Evolutionary conservation across 2,888 invertebrate species (phyloP).

Genomic region (Odontothrips loti): DNA sequence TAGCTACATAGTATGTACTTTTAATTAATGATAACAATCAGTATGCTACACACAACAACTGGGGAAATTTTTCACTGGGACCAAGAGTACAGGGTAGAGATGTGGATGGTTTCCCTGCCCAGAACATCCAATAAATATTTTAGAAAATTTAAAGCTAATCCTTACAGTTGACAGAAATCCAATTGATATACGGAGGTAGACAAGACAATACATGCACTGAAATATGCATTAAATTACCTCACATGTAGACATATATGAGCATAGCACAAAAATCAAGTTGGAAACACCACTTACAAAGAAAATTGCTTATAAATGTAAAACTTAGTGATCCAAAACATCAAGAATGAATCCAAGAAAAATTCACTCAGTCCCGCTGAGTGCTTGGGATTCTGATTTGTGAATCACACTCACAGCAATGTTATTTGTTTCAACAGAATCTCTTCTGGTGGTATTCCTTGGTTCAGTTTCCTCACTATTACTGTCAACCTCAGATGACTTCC

Average conservation of each 20-base stretch:
- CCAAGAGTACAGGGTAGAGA: background rate
- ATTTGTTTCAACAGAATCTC: background rate
- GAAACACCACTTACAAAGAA: background rate
- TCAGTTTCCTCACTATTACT: background rate
- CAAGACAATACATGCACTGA: too few relatives aligned
- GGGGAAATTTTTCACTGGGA: constrained; percentile 3
- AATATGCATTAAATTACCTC: too few relatives aligned
- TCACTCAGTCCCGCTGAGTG: constrained; percentile 19
- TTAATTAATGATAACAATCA: background rate
- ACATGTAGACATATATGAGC: too few relatives aligned
- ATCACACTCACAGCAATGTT: constrained; percentile 10
- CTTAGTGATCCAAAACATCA: background rate
- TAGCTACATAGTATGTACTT: background rate
- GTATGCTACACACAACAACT: background rate
- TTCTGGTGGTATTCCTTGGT: background rate
- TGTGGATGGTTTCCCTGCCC: background rate
- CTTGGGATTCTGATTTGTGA: constrained; percentile 2
- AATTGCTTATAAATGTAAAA: too few relatives aligned
- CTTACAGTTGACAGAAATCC: too few relatives aligned
- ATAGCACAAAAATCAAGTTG: background rate
- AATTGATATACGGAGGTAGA: too few relatives aligned
- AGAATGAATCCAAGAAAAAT: background rate
- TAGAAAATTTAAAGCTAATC: too few relatives aligned
- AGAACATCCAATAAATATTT: too few relatives aligned
- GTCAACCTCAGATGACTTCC: background rate